phyloP scores from a whole-genome alignment of 2,113 vertebrate species.

The Recurvirostra avosetta region DNA sequence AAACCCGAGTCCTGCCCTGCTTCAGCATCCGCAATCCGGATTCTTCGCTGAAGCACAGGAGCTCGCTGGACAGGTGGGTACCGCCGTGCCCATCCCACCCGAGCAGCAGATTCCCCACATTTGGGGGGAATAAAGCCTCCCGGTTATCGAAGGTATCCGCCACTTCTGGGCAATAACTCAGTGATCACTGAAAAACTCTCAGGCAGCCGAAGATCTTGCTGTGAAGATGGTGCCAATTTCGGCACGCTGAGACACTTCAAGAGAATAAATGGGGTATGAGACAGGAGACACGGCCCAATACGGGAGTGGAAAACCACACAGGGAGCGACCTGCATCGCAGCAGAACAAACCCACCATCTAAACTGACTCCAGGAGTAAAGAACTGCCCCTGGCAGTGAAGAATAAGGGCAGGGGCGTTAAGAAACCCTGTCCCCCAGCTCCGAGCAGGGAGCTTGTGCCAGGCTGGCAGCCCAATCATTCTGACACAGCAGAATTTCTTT shows the following conservation, averaged over 20 bases:
- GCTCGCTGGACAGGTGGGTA: neutral
- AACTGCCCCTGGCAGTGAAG: rapidly evolving
- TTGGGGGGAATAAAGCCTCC: neutral
- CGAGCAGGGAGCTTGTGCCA: neutral
- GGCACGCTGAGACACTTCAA: too few relatives aligned
- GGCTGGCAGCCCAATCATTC: rapidly evolving
- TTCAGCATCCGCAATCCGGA: rapidly evolving
- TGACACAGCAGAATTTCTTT: neutral
- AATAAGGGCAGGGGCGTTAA: rapidly evolving
- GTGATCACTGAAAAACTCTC: rapidly evolving
- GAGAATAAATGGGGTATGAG: rapidly evolving
- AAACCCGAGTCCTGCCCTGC: neutral
- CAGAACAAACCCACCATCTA: neutral
- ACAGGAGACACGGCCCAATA: rapidly evolving
- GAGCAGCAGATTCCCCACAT: neutral
- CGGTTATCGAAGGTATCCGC: too few relatives aligned
- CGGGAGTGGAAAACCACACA: rapidly evolving
- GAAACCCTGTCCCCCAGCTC: neutral
- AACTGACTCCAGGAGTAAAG: rapidly evolving
- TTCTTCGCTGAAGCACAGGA: rapidly evolving
- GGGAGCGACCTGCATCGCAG: rapidly evolving
- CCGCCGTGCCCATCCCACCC: rapidly evolving
- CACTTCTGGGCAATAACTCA: rapidly evolving
- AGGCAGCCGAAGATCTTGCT: neutral
- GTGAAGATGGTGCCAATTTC: rapidly evolving